Conservation (phyloP, 1,140 invertebrate genomes). For the Saccostrea glomerata region DNA sequence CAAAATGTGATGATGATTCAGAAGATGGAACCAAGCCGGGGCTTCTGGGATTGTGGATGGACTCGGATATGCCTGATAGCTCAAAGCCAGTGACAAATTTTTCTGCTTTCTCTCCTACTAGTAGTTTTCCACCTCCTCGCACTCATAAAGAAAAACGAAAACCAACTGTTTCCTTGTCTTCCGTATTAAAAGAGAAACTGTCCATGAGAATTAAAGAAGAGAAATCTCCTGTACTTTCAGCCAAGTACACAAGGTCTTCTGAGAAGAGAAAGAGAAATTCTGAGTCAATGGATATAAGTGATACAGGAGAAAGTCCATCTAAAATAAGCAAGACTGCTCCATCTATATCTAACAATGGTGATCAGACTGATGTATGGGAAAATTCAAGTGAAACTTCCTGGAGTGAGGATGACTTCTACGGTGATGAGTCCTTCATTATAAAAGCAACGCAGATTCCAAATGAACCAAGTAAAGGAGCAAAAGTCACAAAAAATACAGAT, state of each 20-base stretch:
- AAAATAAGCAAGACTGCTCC: not conserved
- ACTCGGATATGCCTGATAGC: not conserved
- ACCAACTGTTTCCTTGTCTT: not conserved
- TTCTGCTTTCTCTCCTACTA: not conserved
- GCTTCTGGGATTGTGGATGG: conserved; percentile 6
- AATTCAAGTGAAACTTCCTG: conserved; percentile 34
- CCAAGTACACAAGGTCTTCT: not conserved
- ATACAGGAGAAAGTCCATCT: not conserved
- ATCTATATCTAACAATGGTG: not conserved
- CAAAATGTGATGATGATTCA: not conserved
- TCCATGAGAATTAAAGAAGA: not conserved
- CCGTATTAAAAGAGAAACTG: not conserved
- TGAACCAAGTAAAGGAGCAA: not conserved
- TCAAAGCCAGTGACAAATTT: not conserved
- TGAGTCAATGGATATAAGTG: not conserved
- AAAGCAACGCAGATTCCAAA: conserved; percentile 50
- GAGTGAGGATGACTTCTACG: conserved; percentile 56
- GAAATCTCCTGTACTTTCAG: not conserved
- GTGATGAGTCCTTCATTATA: conserved; percentile 52
- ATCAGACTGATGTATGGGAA: not conserved
- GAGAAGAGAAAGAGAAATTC: not conserved
- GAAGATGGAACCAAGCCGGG: not conserved
- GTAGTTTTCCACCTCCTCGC: not conserved
- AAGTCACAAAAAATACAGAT: not conserved
- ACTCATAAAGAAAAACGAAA: not conserved